phyloP scores from a whole-genome alignment of 2,888 invertebrate genomes.

The Brachypterus glaber region DNA sequence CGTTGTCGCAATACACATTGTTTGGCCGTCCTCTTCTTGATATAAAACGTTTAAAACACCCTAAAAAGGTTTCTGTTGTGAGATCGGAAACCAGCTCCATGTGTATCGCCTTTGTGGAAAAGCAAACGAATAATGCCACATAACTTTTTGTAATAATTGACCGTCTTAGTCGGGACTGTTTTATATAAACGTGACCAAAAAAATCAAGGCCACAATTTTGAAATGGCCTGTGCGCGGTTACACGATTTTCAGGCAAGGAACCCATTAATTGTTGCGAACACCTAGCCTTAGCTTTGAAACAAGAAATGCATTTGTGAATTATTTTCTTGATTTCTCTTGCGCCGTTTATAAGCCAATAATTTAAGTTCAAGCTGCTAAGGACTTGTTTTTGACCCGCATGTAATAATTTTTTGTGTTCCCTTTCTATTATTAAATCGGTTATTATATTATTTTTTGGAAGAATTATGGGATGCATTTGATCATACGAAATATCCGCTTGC shows the following conservation, averaged over 20 bases:
- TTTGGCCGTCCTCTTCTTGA: conserved; percentile 10
- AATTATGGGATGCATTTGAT: too few species aligned
- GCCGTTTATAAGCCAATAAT: conserved; percentile 16
- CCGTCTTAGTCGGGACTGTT: conserved; percentile 8
- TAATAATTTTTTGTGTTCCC: conserved; percentile 12
- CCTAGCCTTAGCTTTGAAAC: conserved; percentile 9
- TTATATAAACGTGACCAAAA: conserved; percentile 10
- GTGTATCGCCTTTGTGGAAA: conserved; percentile 12
- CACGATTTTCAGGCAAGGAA: conserved; percentile 12
- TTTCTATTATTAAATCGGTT: conserved; percentile 7
- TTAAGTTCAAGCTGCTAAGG: conserved; percentile 9
- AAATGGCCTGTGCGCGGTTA: conserved; percentile 8
- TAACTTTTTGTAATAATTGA: conserved; percentile 6
- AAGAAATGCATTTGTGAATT: conserved; percentile 13
- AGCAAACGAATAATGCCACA: conserved; percentile 13
- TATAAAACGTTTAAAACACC: conserved; percentile 12
- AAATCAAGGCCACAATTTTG: conserved; percentile 11
- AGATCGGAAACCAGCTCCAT: conserved; percentile 13
- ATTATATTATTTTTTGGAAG: background rate
- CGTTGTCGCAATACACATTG: conserved; percentile 12
- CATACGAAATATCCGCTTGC: too few species aligned
- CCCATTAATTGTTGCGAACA: conserved; percentile 13
- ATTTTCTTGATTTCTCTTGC: conserved; percentile 13
- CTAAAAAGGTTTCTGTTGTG: conserved; percentile 13
- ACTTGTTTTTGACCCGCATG: conserved; percentile 16